These are phyloP conservation scores for Columbina picui DNA, from an alignment of 2,113 vertebrate genomes.

Conservation along the genomic window DNA sequence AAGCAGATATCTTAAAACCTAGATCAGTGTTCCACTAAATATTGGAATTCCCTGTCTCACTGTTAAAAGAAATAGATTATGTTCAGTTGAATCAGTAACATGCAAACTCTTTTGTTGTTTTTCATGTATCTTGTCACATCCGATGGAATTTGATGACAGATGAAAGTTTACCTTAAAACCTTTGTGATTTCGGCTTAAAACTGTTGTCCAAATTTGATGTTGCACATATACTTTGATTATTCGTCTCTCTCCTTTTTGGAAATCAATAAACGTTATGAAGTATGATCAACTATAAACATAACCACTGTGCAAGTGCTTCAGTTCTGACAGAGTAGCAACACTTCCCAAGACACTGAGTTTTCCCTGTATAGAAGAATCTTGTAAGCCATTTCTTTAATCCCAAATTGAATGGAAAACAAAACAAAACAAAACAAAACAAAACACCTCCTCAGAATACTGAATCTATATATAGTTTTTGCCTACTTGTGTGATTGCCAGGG, in stretches of 20 bases:
- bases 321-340: neutral
- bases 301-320: neutral
- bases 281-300: neutral
- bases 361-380: neutral
- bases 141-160: neutral
- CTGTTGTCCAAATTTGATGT: neutral
- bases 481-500: neutral
- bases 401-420: neutral
- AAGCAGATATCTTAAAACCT: neutral
- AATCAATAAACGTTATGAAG: neutral
- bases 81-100: neutral
- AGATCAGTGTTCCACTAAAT: neutral
- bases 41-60: neutral
- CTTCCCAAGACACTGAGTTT: neutral
- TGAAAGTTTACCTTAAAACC: neutral
- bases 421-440: neutral
- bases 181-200: neutral
- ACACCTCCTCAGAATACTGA: neutral
- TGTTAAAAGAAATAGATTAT: neutral
- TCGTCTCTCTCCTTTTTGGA: neutral
- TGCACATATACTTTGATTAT: neutral
- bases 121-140: neutral
- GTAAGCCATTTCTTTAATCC: neutral
- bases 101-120: neutral
- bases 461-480: neutral